phyloP scores from a whole-genome alignment of 2,797 vertebrate genomes.

The Cynodonichthys magdalenae region DNA sequence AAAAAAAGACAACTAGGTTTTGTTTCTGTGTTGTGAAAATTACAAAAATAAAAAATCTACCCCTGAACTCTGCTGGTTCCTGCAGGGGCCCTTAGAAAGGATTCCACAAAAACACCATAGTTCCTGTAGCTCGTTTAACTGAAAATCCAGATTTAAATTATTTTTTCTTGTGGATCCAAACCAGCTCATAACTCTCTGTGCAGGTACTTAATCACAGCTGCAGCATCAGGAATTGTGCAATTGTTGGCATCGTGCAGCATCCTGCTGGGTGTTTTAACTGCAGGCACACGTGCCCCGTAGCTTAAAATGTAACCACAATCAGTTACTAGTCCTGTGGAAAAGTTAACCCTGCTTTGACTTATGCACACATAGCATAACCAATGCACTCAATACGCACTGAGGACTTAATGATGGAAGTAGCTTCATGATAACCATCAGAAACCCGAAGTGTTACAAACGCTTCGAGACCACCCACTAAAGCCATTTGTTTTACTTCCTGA shows the following conservation, averaged over 20 bases:
- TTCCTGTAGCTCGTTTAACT: too few species aligned
- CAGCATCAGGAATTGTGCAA: slow-evolving; percentile 1
- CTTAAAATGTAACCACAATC: slow-evolving; percentile 16
- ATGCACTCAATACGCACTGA: not conserved
- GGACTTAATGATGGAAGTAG: not conserved
- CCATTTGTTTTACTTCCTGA: slow-evolving; percentile 57
- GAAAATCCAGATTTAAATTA: too few species aligned
- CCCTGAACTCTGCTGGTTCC: too few species aligned
- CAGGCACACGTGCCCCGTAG: slow-evolving; percentile 8
- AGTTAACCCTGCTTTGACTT: slow-evolving; percentile 1
- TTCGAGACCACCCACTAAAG: slow-evolving; percentile 27
- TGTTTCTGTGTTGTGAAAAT: too few species aligned
- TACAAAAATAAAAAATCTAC: too few species aligned
- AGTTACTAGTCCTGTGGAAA: slow-evolving; percentile 16
- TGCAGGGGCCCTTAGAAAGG: too few species aligned
- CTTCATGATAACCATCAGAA: slow-evolving; percentile 26
- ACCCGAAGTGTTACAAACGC: slow-evolving; percentile 40
- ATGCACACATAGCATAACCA: not conserved
- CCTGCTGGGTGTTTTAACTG: slow-evolving; percentile 7
- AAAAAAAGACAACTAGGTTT: too few species aligned
- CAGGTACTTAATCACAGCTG: not conserved
- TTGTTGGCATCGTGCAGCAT: slow-evolving; percentile 25
- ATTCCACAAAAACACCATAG: too few species aligned
- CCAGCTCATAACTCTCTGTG: too few species aligned
- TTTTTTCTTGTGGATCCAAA: too few species aligned